phyloP scores from a whole-genome alignment of 1,140 invertebrate species.

The Proctacanthus coquilletti region DNA sequence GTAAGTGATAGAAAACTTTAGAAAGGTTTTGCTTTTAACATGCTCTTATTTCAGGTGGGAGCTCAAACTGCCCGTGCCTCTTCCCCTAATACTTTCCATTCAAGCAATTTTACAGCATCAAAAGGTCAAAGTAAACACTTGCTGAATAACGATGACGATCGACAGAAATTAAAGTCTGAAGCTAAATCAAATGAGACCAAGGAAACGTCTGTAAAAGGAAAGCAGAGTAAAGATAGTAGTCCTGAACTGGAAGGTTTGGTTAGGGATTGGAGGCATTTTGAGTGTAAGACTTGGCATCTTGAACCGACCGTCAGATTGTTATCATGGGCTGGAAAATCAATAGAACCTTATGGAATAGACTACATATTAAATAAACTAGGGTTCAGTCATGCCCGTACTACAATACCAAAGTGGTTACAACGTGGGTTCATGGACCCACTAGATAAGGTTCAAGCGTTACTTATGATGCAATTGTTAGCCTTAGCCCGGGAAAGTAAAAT shows the following conservation, averaged over 20 bases:
- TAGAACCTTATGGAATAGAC: conserved; percentile 94
- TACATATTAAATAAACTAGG: conserved; percentile 93
- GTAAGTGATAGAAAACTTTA: no score
- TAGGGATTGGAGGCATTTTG: conserved; percentile 71
- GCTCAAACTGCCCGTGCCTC: conserved; percentile 21
- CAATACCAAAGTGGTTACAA: conserved; percentile 98
- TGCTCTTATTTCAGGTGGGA: conserved; percentile 21
- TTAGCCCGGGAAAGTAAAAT: conserved; percentile 30
- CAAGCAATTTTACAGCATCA: no score
- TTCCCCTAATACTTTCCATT: conserved; percentile 29
- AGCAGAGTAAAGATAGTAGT: no score
- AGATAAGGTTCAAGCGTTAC: conserved; percentile 65
- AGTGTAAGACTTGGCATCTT: conserved; percentile 93
- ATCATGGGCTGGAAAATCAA: conserved; percentile 91
- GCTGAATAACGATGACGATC: no score
- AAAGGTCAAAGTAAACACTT: no score
- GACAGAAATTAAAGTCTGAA: no score
- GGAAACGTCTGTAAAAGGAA: no score
- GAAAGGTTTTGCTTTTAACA: no score
- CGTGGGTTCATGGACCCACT: conserved; percentile 92
- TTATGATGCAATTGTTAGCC: conserved; percentile 48
- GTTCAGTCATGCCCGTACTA: conserved; percentile 90
- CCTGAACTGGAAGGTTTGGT: conserved; percentile 28
- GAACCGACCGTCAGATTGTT: conserved; percentile 89
- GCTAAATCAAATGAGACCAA: no score